A percentile compares a stretch with the other conserved stretches of the same genome.
Evolutionary conservation across 2,797 vertebrate species (phyloP).

Genomic region (Gallirallus australis): DNA sequence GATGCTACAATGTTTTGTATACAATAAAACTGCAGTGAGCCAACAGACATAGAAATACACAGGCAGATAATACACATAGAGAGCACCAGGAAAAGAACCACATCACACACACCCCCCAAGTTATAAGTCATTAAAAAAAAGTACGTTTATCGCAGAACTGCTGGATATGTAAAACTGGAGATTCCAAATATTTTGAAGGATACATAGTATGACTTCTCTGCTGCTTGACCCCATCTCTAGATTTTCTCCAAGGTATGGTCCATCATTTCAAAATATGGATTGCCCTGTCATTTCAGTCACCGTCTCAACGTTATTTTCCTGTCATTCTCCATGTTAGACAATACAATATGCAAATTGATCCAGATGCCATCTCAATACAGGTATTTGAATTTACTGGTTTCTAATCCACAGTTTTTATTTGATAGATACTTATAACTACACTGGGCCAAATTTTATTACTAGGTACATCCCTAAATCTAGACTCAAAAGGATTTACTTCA

Average conservation of each 20-base stretch:
- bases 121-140: too few species aligned
- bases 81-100: not conserved
- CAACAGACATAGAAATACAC: not conserved
- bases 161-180: too few species aligned
- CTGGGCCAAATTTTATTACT: not conserved
- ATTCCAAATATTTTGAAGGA: slow-evolving; percentile 45
- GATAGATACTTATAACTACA: not conserved
- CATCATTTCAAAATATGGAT: not conserved
- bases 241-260: not conserved
- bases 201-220: not conserved
- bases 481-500: not conserved
- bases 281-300: not conserved
- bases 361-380: not conserved
- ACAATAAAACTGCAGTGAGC: not conserved
- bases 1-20: not conserved
- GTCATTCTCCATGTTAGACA: not conserved
- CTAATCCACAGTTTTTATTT: not conserved
- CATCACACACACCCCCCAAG: too few species aligned
- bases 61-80: not conserved
- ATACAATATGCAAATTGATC: not conserved
- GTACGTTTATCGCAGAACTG: too few species aligned
- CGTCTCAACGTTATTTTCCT: not conserved
- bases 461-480: not conserved
- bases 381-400: not conserved
- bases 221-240: not conserved